Percentiles rank a stretch among this genome's conserved stretches.
Evolutionary conservation across 2,888 invertebrate genomes (phyloP).

Genomic region (Meloe dianella): DNA sequence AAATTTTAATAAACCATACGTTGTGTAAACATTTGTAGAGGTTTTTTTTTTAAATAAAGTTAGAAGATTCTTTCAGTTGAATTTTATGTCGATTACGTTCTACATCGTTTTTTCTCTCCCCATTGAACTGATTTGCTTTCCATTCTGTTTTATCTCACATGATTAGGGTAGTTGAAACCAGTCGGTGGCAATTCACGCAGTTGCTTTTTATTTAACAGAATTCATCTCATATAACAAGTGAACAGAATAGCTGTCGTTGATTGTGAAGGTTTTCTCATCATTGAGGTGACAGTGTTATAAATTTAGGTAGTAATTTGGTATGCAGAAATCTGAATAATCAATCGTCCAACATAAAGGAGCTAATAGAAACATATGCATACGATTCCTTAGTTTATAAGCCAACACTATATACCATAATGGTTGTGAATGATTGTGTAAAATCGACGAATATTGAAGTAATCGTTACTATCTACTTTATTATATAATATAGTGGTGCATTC

Average conservation of each 20-base stretch:
- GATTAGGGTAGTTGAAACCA: slow-evolving; percentile 3
- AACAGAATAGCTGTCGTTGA: slow-evolving; percentile 1
- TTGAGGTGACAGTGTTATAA: slow-evolving; percentile 26
- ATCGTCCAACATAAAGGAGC: slow-evolving; percentile 24
- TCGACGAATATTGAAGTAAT: background rate
- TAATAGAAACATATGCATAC: slow-evolving; percentile 33
- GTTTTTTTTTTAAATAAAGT: background rate
- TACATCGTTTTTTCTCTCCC: background rate
- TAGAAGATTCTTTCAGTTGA: background rate
- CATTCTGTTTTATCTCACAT: slow-evolving; percentile 1
- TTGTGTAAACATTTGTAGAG: background rate
- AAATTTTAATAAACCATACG: background rate
- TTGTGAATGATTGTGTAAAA: slow-evolving; percentile 15
- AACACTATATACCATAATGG: slow-evolving; percentile 11
- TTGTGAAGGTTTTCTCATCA: background rate
- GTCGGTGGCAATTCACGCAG: slow-evolving; percentile 1
- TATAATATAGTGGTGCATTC: slow-evolving; percentile 40
- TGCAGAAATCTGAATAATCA: slow-evolving; percentile 35
- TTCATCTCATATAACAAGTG: background rate
- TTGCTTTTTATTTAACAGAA: background rate
- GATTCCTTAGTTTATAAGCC: background rate
- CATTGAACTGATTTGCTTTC: slow-evolving; percentile 1
- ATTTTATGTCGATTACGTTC: background rate
- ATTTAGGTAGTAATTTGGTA: slow-evolving; percentile 28
- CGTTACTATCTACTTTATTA: slow-evolving; percentile 20